Evolutionary conservation across 2,888 invertebrate genomes (phyloP), one percentile per base, ranked within the genome.

Genomic region (Scaptomyza parva): DNA sequence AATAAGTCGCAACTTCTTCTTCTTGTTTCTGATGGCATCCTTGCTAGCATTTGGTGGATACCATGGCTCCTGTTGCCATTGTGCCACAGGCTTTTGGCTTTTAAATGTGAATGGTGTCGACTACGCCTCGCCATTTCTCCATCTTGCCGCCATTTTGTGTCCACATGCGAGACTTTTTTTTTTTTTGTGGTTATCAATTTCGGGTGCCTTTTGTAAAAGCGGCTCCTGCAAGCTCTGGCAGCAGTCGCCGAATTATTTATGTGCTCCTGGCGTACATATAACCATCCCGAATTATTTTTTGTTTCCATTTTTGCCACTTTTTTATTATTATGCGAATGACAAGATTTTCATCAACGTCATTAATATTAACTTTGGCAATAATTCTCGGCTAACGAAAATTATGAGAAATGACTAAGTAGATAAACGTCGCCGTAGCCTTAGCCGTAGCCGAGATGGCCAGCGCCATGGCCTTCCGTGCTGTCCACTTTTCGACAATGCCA

Each of bases 291-390:
- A 24, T 11, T 30, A 64, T 71, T 72, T 65, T 63, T 62, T 66
- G 50, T 50, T 51, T 60, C 52, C 55, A 62, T 50, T 63, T 45
- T 52, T 37, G 35, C 17, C 17, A 37, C 37, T 51, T 61, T 60
- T 52, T 85, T 64, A 77, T 70, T 72, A 69, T 70, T 76, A 78
- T 79, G 79, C 81, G 77, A 86, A 86, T 84, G 86, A 80, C 81
- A 85, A 84, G 88, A 87, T 87, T 87, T 88, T 87, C 86, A 87
- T 87, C 88, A 87, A 86, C 88, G 86, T 88, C 88, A 85, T 88
- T 88, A 88, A 88, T 88, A 88, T 83, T 81, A 88, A 88, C 88
- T 88, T 88, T 88, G 77, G 88, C 77, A 84, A 88, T 88, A 88
- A 88, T 86, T 88, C 88, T 86, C 82, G 70, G 81, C 82, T 81